Base-by-base conservation (phyloP, 2,797 vertebrate species). In the Cossypha heuglini region DNA sequence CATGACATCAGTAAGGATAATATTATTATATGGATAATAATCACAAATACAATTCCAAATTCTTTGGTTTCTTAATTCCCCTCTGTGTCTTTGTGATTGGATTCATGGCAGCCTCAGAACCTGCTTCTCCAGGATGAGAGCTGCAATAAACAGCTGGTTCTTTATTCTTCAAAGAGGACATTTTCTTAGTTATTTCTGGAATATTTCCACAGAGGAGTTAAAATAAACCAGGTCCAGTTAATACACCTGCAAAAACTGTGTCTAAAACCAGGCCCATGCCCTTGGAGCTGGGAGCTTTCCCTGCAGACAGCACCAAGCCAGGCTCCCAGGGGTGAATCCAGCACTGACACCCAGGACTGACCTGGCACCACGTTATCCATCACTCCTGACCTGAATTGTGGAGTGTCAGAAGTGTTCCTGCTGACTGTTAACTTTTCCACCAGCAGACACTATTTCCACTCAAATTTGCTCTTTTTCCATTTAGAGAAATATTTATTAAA, bases 401-500 rank as follows among this genome's bases (percentile, higher is more conserved):
- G 9, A 38, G 16, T 54, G 59, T 51, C 68, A 14, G 3, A 88
- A 88, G 12, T 26, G 10, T 26, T 62, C 43, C 40, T 49, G 75
- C 74, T 71, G 16, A 48, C 72, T 73, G 58, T 31, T 74, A 48
- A 58, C 31, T 94, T 96, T 93, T 94, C 89, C 86, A 94, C 38
- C 49, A 67, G 49, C 11, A 33, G 46, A 78, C 68, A 51, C 29
- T 68, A 68, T 92, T 93, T 94, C 75, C 81, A 83, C 63, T 49
- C 52, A 86, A 38, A 86, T 22, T 73, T 57, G 55, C 66, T 74
- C 74, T 94, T 95, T 96, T 96, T 92, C 95, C 95, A 90, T 54
- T 54, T 28, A 80, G 10, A 93, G 76, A 92, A 93, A 82, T 43
- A 80, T 93, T 88, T 92, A 63, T 77, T 57, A 68, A 86, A 52